Evolutionary conservation across 2,888 invertebrate genomes (phyloP).

Genomic region (Pollenia griseotomentosa): DNA sequence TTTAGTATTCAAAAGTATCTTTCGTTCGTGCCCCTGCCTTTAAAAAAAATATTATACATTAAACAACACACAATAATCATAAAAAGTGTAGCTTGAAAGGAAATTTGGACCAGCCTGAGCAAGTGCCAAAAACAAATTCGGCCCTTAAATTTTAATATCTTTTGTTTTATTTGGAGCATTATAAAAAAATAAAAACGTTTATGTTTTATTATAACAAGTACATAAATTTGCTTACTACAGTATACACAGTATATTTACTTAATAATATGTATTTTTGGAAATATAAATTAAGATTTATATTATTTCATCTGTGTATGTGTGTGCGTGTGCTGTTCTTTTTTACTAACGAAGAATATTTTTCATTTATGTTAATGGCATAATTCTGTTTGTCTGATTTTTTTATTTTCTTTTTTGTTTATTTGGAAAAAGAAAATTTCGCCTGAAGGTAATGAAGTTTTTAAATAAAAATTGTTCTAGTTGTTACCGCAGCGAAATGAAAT

Average conservation of each 20-base stretch:
- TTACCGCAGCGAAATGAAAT: neutral
- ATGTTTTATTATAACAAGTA: neutral
- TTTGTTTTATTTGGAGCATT: conserved; percentile 21
- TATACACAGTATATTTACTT: neutral
- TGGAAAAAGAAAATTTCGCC: conserved; percentile 1
- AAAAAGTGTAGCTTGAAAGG: conserved; percentile 13
- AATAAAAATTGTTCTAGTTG: conserved; percentile 12
- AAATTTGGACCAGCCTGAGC: neutral
- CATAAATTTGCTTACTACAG: neutral
- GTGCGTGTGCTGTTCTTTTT: neutral
- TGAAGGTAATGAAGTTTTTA: conserved; percentile 33
- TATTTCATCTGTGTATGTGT: neutral
- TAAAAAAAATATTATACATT: too few relatives aligned
- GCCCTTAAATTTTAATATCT: conserved; percentile 13
- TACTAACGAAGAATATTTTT: neutral
- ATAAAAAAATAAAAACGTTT: conserved; percentile 7
- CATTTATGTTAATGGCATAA: conserved; percentile 4
- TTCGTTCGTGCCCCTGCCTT: too few relatives aligned
- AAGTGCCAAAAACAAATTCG: conserved; percentile 18
- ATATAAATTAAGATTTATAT: conserved; percentile 28
- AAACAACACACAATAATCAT: neutral
- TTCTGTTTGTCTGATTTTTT: neutral
- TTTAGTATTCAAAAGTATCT: neutral
- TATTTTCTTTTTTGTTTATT: neutral
- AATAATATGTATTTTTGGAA: neutral